Conservation (phyloP, 2,888 invertebrate species). For the Taphrorychus bicolor region DNA sequence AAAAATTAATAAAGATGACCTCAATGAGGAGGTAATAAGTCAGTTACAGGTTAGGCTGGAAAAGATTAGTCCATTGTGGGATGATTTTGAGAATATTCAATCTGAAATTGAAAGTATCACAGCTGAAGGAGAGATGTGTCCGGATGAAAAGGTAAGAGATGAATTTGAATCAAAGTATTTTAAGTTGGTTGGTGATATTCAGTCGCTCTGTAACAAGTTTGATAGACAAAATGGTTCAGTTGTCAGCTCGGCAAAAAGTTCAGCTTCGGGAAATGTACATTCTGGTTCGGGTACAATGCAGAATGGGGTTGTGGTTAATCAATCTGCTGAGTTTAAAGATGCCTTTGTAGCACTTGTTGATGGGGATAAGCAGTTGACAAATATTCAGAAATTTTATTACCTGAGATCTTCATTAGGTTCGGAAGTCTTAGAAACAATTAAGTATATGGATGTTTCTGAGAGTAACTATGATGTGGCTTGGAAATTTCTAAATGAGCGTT, state of each 20-base stretch:
- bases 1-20: neutral
- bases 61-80: neutral
- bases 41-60: neutral
- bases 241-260: neutral
- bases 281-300: neutral
- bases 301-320: neutral
- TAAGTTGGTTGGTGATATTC: neutral
- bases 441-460: conserved; percentile 30
- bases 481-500: conserved; percentile 41
- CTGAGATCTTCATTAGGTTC: too few relatives aligned
- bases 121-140: neutral
- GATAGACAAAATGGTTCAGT: neutral
- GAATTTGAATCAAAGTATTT: conserved; percentile 4
- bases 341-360: conserved; percentile 9
- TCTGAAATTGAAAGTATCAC: neutral
- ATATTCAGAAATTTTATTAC: too few relatives aligned
- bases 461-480: conserved; percentile 42
- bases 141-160: neutral
- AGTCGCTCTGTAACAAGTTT: neutral
- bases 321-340: conserved; percentile 15
- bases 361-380: neutral
- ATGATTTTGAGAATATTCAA: conserved; percentile 5
- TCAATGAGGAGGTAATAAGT: neutral
- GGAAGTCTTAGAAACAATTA: conserved; percentile 17
- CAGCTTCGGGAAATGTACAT: neutral